These are phyloP conservation scores for Trachymyrmex septentrionalis DNA, from an alignment of 1,140 invertebrate species.

Conservation along the genomic window DNA sequence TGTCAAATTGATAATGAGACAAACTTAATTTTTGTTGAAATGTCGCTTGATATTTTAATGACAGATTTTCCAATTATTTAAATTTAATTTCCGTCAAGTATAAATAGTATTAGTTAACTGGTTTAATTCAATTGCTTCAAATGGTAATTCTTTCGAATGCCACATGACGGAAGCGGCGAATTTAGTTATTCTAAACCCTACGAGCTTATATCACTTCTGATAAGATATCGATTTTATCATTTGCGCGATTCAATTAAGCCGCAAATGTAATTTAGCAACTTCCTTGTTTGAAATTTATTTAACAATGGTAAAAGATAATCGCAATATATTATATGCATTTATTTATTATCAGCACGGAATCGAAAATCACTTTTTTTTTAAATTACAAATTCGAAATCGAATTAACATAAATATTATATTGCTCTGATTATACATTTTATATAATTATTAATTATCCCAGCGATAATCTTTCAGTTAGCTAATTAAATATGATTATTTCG, in stretches of 20 bases:
- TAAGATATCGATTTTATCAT: conserved; percentile 64
- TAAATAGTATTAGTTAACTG: background rate
- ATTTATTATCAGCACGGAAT: conserved; percentile 36
- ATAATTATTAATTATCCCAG: conserved; percentile 45
- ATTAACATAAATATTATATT: conserved; percentile 28
- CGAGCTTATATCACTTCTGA: conserved; percentile 24
- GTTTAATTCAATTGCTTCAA: conserved; percentile 12
- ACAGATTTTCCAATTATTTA: conserved; percentile 8
- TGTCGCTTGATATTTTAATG: conserved; percentile 11
- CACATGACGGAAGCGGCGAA: conserved; percentile 26
- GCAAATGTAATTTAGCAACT: conserved; percentile 47
- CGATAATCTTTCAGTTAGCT: conserved; percentile 33
- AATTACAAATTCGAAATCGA: conserved; percentile 13
- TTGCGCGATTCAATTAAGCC: conserved; percentile 50
- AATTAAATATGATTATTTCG: conserved; percentile 49
- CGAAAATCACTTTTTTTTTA: conserved; percentile 4
- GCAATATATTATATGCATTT: conserved; percentile 21
- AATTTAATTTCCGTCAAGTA: conserved; percentile 6
- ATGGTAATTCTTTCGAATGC: conserved; percentile 18
- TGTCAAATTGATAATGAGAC: background rate
- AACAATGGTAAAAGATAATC: conserved; percentile 39
- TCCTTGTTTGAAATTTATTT: conserved; percentile 53
- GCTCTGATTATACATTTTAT: conserved; percentile 27
- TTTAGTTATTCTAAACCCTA: conserved; percentile 36
- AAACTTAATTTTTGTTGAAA: background rate